Base-by-base conservation (phyloP, 2,797 vertebrate genomes). In the Enteromius viviparus region DNA sequence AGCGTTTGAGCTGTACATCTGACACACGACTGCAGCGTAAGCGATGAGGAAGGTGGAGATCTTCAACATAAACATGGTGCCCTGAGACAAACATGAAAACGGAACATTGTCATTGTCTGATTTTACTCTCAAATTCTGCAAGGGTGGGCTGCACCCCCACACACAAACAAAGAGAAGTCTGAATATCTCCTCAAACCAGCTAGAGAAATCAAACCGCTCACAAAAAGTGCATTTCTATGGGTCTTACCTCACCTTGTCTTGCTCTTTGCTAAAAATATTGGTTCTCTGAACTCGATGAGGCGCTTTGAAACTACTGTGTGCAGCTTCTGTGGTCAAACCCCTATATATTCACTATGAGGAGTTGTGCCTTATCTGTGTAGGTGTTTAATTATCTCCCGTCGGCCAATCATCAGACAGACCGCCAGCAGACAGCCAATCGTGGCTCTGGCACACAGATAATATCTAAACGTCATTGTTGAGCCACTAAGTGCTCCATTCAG, bases 11-110 rank as follows among this genome's bases (percentile, higher is more conserved):
- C 95, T 94, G 87, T 94, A 95, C 93, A 96, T 97, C 94, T 97
- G 97, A 94, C 96, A 97, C 85, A 97, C 94, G 87, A 97, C 94
- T 95, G 98, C 94, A 90, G 96, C 91, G 91, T 96, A 96, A 93
- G 96, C 93, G 90, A 96, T 94, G 84, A 99, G 95, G 89, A 98
- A 92, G 78, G 95, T 94, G 37, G 96, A 97, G 92, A 98, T 95
- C 95, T 97, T 99, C 95, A 96, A 90, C 93, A 97, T 94, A 88
- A 96, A 95, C 97, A 98, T 99, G 92, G 91, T 92, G 91, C 92
- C 92, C 94, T 95, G 89, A 19, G 40, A 70, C 68, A 84, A 49
- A 91, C 10, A 26, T 4, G 17, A 65, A 53, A 76, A 55, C 8
- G 11, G 14, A 26, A 12, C 11, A 14, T 29, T 62, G 11, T 29